These are phyloP conservation scores for Lottia gigantea DNA, from an alignment of 2,888 invertebrate species.

Conservation along the genomic window DNA sequence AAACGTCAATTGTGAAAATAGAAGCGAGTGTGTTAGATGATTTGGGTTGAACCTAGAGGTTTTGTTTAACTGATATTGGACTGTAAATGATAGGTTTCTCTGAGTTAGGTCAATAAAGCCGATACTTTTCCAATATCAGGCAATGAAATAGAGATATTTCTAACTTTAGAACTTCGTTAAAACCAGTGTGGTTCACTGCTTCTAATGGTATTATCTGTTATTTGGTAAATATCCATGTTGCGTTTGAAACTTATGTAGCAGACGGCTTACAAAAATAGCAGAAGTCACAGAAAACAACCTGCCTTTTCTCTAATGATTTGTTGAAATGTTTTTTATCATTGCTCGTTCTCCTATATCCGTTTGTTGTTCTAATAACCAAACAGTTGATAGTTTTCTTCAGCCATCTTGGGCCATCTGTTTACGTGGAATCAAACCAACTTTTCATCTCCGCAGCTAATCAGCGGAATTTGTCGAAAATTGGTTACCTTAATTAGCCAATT, in stretches of 20 bases:
- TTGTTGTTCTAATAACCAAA: background rate
- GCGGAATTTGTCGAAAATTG: slow-evolving; percentile 4
- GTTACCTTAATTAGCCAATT: slow-evolving; percentile 8
- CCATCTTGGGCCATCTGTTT: slow-evolving; percentile 1
- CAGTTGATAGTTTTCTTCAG: background rate
- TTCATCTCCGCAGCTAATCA: background rate
- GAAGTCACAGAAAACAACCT: background rate
- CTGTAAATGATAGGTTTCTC: slow-evolving; percentile 6
- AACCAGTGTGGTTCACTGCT: background rate
- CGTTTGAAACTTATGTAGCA: background rate
- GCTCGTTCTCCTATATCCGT: background rate
- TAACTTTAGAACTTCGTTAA: background rate
- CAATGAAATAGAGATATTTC: background rate
- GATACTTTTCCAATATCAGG: slow-evolving; percentile 1
- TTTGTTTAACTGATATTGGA: background rate
- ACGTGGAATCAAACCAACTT: background rate
- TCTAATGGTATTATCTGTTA: background rate
- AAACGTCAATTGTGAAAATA: slow-evolving; percentile 5
- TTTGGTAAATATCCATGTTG: background rate
- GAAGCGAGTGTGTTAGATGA: background rate
- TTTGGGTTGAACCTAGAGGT: slow-evolving; percentile 2
- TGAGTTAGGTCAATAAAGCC: slow-evolving; percentile 1
- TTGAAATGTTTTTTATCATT: background rate
- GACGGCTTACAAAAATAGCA: background rate
- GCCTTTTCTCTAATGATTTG: background rate